These are phyloP conservation scores for Microctenopoma stevenorrisi DNA, from an alignment of 2,797 vertebrate species.

Conservation along the genomic window DNA sequence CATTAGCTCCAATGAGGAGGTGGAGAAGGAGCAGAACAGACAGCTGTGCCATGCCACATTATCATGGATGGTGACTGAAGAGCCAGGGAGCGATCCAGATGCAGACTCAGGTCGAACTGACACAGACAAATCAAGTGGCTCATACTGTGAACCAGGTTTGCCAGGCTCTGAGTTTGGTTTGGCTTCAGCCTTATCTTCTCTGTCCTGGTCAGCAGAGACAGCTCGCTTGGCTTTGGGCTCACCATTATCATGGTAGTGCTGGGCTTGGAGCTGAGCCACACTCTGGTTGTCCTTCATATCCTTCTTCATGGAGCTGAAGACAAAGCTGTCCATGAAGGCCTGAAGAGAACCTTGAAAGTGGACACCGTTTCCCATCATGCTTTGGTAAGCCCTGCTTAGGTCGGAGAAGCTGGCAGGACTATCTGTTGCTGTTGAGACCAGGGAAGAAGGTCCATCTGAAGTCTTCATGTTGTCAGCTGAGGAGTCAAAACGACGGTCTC, in stretches of 20 bases:
- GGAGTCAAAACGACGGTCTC: conserved; percentile 87
- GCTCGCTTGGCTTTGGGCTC: conserved; percentile 86
- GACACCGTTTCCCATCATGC: conserved; percentile 93
- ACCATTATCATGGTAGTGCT: conserved; percentile 86
- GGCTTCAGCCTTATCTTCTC: conserved; percentile 86
- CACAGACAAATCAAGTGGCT: conserved; percentile 96
- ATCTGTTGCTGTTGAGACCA: conserved; percentile 81
- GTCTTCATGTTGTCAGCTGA: conserved; percentile 88
- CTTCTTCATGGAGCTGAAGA: conserved; percentile 94
- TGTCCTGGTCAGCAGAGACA: conserved; percentile 72
- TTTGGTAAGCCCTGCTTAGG: conserved; percentile 93
- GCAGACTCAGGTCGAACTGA: conserved; percentile 92
- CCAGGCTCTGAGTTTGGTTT: conserved; percentile 84
- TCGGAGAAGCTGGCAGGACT: conserved; percentile 90
- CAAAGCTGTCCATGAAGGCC: conserved; percentile 98
- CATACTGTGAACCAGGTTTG: conserved; percentile 92
- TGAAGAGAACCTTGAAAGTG: conserved; percentile 98
- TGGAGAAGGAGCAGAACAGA: conserved; percentile 97
- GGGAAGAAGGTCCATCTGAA: conserved; percentile 73
- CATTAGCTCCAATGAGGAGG: conserved; percentile 97
- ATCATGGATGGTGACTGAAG: conserved; percentile 93
- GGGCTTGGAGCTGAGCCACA: conserved; percentile 75
- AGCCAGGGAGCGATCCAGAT: conserved; percentile 89
- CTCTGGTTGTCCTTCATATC: conserved; percentile 90
- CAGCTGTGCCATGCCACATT: conserved; percentile 97